Evolutionary conservation across 2,888 invertebrate genomes (phyloP), one percentile per base, ranked within the genome.

Genomic region (Tetranychus truncatus): DNA sequence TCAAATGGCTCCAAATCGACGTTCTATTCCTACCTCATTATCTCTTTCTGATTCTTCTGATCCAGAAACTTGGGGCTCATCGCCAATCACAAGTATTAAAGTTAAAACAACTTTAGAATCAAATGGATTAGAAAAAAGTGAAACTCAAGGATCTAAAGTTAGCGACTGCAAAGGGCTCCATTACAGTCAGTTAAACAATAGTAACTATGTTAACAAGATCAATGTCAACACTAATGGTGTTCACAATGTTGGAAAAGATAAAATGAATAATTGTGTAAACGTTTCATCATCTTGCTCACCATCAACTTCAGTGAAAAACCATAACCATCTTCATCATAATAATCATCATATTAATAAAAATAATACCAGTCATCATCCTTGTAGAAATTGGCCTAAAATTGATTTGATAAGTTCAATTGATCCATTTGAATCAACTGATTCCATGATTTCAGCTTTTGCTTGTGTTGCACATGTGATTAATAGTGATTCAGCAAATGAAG

Each of bases 391-490:
- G 69, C 69, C 69, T 69, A 24, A 24, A 24, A 24, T 69, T 69
- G 69, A 69, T 69, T 69, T 69, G 69, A 69, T 72, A 45, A 45
- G 72, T 46, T n/a, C 72, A 45, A 72, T 72, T 46, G 72, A 72
- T 72, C 72, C 72, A n/a, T 46, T 72, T 46, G 72, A 72, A 20
- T 72, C 72, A 20, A 72, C 44, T 46, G 72, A 72, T 72, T 72
- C 72, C 15, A 72, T 72, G 72, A 45, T 72, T 20, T 72, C 45
- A 20, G 72, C 72, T 45, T 72, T 72, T 45, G 72, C 72, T n/a
- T 45, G 72, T 46, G 72, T 72, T n/a, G 72, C 72, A 4, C 20
- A 72, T 72, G 72, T 72, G 72, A 72, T 72, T 18, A 69, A 69
- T 24, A 24, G 34, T 34, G 69, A 69, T 34, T 24, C 69, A 69